Conservation (phyloP, 2,888 invertebrate species). For the Elegia similella region DNA sequence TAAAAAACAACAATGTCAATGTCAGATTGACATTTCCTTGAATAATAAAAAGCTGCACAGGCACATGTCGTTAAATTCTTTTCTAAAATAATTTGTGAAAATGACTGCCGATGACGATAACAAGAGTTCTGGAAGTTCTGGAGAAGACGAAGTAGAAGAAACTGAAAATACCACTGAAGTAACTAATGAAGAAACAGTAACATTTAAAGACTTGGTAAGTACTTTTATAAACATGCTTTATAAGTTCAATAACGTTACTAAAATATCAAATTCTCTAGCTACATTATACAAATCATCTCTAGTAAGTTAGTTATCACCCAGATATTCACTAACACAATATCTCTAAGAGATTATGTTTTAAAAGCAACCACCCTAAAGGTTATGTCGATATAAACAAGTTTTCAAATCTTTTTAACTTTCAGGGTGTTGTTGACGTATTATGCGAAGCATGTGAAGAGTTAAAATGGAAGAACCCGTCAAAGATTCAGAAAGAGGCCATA, state of each 20-base stretch:
- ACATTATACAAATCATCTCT: no score
- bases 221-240: slow-evolving; percentile 13
- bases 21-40: background rate
- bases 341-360: background rate
- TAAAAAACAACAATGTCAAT: background rate
- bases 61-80: background rate
- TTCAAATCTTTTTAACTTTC: slow-evolving; percentile 24
- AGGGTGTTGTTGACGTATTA: slow-evolving; percentile 95
- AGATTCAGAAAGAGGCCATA: slow-evolving; percentile 96
- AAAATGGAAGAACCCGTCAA: slow-evolving; percentile 97
- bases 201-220: slow-evolving; percentile 75
- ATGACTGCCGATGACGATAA: slow-evolving; percentile 60
- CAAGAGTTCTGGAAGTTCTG: slow-evolving; percentile 39
- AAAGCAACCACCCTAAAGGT: background rate
- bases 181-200: slow-evolving; percentile 54
- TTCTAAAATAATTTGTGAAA: slow-evolving; percentile 26
- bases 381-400: background rate
- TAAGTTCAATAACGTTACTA: background rate
- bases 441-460: slow-evolving; percentile 95
- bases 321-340: background rate
- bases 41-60: background rate
- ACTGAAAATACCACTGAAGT: slow-evolving; percentile 34
- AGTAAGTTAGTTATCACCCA: background rate
- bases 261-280: background rate
- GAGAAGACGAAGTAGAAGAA: slow-evolving; percentile 36